Conservation (phyloP, 1,140 invertebrate genomes). For the Daktulosphaira vitifoliae region DNA sequence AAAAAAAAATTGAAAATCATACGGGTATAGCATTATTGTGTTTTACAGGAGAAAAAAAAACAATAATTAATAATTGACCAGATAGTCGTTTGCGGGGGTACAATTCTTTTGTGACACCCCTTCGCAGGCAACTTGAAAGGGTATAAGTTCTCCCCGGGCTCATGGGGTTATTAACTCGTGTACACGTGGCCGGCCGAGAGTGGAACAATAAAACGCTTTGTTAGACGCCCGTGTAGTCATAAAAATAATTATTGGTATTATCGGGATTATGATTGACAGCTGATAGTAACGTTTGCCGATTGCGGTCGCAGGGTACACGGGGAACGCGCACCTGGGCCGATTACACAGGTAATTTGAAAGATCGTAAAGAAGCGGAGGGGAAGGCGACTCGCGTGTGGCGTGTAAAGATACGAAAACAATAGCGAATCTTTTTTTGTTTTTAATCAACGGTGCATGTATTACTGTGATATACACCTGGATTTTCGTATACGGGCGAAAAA, state of each 20-base stretch:
- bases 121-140: not conserved
- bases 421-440: not conserved
- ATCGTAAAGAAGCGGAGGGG: not conserved
- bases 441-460: not conserved
- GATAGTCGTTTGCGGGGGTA: not conserved
- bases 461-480: too few species aligned
- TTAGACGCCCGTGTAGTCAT: constrained; percentile 1
- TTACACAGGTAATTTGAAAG: constrained; percentile 14
- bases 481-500: too few species aligned
- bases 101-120: constrained; percentile 30
- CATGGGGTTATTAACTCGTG: constrained; percentile 26
- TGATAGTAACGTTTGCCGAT: constrained; percentile 15
- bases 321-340: constrained; percentile 22
- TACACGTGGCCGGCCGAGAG: constrained; percentile 14
- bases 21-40: constrained; percentile 4
- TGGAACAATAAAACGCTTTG: constrained; percentile 32
- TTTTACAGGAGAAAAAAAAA: not conserved
- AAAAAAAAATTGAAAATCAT: constrained; percentile 10
- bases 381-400: not conserved
- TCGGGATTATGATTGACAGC: constrained; percentile 29
- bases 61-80: constrained; percentile 33
- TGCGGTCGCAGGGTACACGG: not conserved
- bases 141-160: not conserved
- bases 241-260: constrained; percentile 32
- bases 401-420: not conserved